A percentile compares a stretch with the other conserved stretches of the same genome.
phyloP scores from a whole-genome alignment of 2,113 vertebrate genomes.

The Podocnemis expansa region DNA sequence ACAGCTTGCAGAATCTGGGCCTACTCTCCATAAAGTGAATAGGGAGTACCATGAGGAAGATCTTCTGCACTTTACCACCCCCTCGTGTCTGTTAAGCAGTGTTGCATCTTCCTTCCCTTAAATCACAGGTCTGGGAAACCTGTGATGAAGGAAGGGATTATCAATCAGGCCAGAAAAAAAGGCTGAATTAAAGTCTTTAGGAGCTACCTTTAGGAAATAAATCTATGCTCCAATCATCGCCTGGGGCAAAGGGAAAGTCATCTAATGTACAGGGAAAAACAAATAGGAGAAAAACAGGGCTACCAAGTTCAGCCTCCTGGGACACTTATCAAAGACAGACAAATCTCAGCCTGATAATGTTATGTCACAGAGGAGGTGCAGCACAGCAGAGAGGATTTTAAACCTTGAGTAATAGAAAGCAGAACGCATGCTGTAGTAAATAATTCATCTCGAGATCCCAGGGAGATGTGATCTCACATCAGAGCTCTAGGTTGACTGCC shows the following conservation, averaged over 20 bases:
- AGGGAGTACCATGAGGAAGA: background rate
- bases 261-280: background rate
- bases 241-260: fast-evolving
- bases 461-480: background rate
- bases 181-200: background rate
- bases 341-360: background rate
- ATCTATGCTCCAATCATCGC: background rate
- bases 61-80: background rate
- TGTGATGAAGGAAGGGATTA: background rate
- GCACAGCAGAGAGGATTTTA: background rate
- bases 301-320: too few species aligned
- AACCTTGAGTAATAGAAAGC: background rate
- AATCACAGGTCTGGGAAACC: background rate
- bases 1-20: background rate
- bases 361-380: fast-evolving
- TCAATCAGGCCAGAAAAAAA: background rate
- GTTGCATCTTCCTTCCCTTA: background rate
- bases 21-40: background rate
- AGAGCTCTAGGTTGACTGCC: background rate
- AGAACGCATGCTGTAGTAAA: fast-evolving
- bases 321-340: fast-evolving
- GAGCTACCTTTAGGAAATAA: background rate
- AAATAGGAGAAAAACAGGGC: background rate
- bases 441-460: background rate
- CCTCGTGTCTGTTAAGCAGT: background rate